Conservation (phyloP, 2,888 invertebrate genomes). For the Lasioglossum vierecki region DNA sequence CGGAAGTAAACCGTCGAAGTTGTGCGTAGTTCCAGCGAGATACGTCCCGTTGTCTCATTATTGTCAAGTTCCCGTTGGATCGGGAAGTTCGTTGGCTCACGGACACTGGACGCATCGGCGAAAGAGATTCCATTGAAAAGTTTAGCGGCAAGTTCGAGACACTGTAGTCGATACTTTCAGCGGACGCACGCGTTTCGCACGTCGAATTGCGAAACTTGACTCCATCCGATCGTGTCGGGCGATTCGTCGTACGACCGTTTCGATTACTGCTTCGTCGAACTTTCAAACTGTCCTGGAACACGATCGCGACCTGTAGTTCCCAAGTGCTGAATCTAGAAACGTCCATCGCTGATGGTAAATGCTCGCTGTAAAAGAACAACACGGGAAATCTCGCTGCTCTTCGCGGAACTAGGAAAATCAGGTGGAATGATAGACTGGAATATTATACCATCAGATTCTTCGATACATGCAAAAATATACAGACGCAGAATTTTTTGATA, state of each 20-base stretch:
- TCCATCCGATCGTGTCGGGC: background rate
- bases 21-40: background rate
- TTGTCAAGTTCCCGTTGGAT: constrained; percentile 2
- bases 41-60: constrained; percentile 18
- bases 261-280: constrained; percentile 26
- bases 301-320: background rate
- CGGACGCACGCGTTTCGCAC: constrained; percentile 11
- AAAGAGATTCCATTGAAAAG: constrained; percentile 39
- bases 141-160: constrained; percentile 25
- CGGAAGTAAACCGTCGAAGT: constrained; percentile 6
- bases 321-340: background rate
- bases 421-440: no score
- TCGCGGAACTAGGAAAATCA: background rate
- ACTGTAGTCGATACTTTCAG: constrained; percentile 2
- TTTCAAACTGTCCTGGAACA: background rate
- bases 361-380: background rate
- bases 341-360: background rate
- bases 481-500: background rate
- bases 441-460: background rate
- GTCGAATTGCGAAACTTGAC: constrained; percentile 28
- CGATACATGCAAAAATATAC: constrained; percentile 12
- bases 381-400: background rate
- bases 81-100: constrained; percentile 5
- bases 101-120: background rate
- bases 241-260: constrained; percentile 21